Evolutionary conservation across 2,888 invertebrate genomes (phyloP), one percentile per base, ranked within the genome.

Genomic region (Amiota communis): DNA sequence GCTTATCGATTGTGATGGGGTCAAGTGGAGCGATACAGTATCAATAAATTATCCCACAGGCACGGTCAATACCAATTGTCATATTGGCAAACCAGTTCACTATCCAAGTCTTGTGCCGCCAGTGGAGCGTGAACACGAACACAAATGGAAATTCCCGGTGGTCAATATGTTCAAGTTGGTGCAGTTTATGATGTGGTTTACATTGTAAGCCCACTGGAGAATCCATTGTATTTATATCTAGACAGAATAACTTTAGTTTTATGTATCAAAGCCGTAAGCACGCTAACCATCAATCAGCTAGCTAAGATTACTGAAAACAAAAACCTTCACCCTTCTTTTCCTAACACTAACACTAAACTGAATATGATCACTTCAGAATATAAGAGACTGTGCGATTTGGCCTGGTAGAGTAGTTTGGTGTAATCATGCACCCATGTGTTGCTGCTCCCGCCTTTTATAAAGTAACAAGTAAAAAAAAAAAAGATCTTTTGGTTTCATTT

Each of bases 1-100:
- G 53, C 84, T 94, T 15, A 91, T 92, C 2, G 92, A 95, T 85
- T 96, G 95, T 84, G 92, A 94, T 87, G 92, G 92, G 11, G 91
- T 92, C 1, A 86, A 81, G 74, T 85, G 79, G 70, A 86, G 79
- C 57, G 83, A 84, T 74, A 80, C 87, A 1, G 80, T 84, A 11
- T 77, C 83, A 4, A 78, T 88, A 11, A 80, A 85, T 9, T 87
- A 87, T 82, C 87, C 87, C 0, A 84, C 86, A 12, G 88, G 89
- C 2, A 88, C 89, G 12, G 91, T 92, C 70, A 90, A 92, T 46
- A 93, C 93, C 0, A 93, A 94, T 83, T 94, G 94, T 85, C 90
- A 91, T 75, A 84, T 86, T 8, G 87, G 90, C 4, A 90, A 91
- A 81, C 87, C 90, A 3, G 90, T 94, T 11, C 89, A 91, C 73